Conservation (phyloP, 2,888 invertebrate species). For the Diachrysia chrysitis region DNA sequence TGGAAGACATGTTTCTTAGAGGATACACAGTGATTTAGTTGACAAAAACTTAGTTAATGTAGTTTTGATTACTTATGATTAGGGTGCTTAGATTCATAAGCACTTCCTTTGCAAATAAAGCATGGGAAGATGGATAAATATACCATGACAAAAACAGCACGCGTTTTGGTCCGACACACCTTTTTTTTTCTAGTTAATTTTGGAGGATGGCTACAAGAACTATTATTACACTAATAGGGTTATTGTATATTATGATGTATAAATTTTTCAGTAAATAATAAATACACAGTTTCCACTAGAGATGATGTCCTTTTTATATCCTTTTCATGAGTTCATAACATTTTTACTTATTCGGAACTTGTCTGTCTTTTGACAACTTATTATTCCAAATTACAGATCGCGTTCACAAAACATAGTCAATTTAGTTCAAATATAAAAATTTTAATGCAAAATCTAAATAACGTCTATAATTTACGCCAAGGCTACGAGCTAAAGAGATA, state of each 20-base stretch:
- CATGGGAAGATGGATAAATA: not conserved
- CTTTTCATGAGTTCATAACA: no score
- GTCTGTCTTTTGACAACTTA: not conserved
- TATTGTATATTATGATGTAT: no score
- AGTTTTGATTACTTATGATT: constrained; percentile 40
- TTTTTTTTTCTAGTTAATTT: no score
- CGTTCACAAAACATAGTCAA: not conserved
- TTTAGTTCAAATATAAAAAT: not conserved
- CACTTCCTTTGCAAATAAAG: constrained; percentile 33
- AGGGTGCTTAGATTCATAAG: constrained; percentile 35
- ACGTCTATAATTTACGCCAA: constrained; percentile 23
- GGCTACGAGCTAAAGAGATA: constrained; percentile 25
- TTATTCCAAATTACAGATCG: not conserved
- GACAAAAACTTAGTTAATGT: constrained; percentile 54
- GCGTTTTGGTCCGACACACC: not conserved
- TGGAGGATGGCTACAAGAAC: no score
- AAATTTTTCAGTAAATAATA: no score
- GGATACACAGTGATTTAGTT: constrained; percentile 43
- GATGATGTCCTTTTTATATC: no score
- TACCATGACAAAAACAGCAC: not conserved
- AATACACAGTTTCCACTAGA: no score
- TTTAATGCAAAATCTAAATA: constrained; percentile 23
- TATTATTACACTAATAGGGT: no score
- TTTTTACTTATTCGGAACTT: no score
- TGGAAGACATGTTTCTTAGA: constrained; percentile 45